A percentile compares a stretch with the other conserved stretches of the same genome.
Evolutionary conservation across 2,888 invertebrate genomes (phyloP).

Genomic region (Eupithecia abbreviata): DNA sequence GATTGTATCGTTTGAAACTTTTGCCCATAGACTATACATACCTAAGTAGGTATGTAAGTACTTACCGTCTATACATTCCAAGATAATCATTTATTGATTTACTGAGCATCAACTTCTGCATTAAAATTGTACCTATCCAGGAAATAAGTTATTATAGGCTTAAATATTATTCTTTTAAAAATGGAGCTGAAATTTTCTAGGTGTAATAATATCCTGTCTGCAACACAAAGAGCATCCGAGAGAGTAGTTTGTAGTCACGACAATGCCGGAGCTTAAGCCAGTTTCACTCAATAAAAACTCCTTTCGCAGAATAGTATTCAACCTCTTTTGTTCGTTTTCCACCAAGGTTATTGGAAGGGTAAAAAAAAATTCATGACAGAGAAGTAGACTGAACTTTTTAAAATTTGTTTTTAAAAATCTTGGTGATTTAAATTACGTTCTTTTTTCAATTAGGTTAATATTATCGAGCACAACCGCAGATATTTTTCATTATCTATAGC

Average conservation of each 20-base stretch:
- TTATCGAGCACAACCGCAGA: background rate
- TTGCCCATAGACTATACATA: background rate
- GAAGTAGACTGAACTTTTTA: background rate
- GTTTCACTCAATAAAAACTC: background rate
- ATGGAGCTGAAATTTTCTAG: background rate
- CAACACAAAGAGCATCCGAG: background rate
- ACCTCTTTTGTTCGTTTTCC: background rate
- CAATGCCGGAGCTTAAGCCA: background rate
- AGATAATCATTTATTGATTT: background rate
- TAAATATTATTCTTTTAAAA: background rate
- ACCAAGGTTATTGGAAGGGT: background rate
- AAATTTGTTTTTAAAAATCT: background rate
- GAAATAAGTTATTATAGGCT: background rate
- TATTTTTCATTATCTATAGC: background rate
- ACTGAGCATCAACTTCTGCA: background rate
- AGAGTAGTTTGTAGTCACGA: background rate
- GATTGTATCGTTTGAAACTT: background rate
- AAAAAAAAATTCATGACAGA: background rate
- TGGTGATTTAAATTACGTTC: background rate
- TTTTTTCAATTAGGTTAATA: background rate
- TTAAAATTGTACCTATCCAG: background rate
- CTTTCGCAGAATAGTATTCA: background rate
- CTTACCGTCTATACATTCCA: background rate
- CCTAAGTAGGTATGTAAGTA: background rate
- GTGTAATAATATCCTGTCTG: background rate